Conservation (phyloP, 1,140 invertebrate species). For the Lineus longissimus region DNA sequence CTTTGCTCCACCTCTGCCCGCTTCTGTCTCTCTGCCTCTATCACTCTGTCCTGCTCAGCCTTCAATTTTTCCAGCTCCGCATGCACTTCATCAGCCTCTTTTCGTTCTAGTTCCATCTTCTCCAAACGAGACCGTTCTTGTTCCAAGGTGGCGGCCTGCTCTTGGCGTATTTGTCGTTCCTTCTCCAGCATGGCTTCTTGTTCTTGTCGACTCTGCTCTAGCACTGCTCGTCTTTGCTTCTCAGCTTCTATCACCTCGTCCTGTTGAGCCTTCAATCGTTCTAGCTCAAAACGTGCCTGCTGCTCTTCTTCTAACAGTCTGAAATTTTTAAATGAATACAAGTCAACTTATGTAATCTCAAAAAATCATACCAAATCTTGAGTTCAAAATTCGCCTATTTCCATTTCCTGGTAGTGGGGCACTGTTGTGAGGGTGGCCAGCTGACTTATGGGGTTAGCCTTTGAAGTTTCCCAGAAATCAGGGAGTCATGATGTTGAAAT, state of each 20-base stretch:
- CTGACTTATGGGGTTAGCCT: no score
- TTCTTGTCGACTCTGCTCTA: slow-evolving; percentile 63
- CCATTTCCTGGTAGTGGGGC: no score
- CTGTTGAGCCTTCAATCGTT: slow-evolving; percentile 72
- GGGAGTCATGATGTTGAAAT: no score
- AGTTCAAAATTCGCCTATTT: no score
- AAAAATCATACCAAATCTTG: background rate
- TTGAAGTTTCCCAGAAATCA: no score
- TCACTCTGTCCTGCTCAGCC: background rate
- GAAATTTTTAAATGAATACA: slow-evolving; percentile 16
- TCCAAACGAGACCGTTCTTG: slow-evolving; percentile 64
- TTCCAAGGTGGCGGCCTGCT: slow-evolving; percentile 68
- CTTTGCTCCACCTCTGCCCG: slow-evolving; percentile 68
- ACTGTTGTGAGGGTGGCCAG: no score
- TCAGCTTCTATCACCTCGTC: slow-evolving; percentile 68
- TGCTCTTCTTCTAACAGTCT: slow-evolving; percentile 77
- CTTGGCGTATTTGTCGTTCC: slow-evolving; percentile 57
- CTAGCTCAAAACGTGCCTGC: slow-evolving; percentile 74
- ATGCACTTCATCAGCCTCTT: slow-evolving; percentile 63
- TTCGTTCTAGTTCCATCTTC: slow-evolving; percentile 66
- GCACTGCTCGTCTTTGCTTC: slow-evolving; percentile 67
- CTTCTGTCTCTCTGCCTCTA: slow-evolving; percentile 68
- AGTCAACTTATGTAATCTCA: background rate
- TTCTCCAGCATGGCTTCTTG: slow-evolving; percentile 69
- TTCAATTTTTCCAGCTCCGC: slow-evolving; percentile 25